A percentile compares a stretch with the other conserved stretches of the same genome.
These are phyloP conservation scores for Dasysyrphus albostriatus DNA, from an alignment of 2,888 invertebrate species.

Conservation along the genomic window DNA sequence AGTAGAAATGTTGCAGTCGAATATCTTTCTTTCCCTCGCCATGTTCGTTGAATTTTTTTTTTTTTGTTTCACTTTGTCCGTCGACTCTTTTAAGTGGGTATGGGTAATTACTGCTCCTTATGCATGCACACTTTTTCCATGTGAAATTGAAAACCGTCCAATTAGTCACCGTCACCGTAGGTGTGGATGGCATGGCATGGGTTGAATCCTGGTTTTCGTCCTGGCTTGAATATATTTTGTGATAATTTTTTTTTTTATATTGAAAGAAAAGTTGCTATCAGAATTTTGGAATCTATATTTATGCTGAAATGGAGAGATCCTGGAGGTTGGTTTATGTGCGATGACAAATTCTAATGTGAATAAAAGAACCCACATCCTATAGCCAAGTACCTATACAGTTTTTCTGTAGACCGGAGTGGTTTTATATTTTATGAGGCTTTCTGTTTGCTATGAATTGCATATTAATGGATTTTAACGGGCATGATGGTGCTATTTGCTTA, in stretches of 20 bases:
- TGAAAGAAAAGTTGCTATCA: conserved; percentile 45
- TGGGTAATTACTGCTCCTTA: conserved; percentile 74
- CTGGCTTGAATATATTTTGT: conserved; percentile 10
- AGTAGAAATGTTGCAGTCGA: conserved; percentile 53
- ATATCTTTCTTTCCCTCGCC: neutral
- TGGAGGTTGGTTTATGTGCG: neutral
- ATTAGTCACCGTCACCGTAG: conserved; percentile 71
- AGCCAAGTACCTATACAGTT: neutral
- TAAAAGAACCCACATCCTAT: neutral
- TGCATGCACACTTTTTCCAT: conserved; percentile 69
- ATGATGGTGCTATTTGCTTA: conserved; percentile 30
- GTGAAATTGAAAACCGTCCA: conserved; percentile 78
- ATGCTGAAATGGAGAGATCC: conserved; percentile 21
- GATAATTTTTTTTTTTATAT: neutral
- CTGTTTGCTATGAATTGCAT: conserved; percentile 25
- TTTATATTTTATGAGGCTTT: conserved; percentile 8
- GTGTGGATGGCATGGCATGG: neutral
- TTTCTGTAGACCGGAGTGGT: neutral
- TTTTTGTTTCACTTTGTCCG: conserved; percentile 3
- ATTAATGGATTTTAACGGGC: conserved; percentile 35
- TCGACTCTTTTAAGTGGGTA: conserved; percentile 43
- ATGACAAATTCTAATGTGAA: conserved; percentile 25
- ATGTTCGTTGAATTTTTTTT: conserved; percentile 2
- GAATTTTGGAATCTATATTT: conserved; percentile 52
- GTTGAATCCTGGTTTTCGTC: conserved; percentile 30